A percentile compares a stretch with the other conserved stretches of the same genome.
Conservation (phyloP, 2,113 vertebrate genomes). For the Cairina moschata region DNA sequence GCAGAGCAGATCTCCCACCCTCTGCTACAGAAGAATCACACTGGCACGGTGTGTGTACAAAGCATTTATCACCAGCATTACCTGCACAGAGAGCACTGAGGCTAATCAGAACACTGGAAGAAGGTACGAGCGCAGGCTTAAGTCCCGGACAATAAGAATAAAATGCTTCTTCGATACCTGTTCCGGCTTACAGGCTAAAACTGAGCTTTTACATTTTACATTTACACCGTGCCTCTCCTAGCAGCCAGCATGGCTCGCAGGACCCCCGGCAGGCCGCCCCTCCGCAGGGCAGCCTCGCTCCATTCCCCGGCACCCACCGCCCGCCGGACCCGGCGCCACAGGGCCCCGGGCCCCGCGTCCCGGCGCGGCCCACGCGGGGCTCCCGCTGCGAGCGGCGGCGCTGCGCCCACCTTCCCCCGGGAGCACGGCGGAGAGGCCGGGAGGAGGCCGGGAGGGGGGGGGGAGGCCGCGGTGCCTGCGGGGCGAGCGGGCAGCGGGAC, state of each 20-base stretch:
- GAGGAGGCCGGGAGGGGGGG: no score
- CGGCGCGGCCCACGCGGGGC: neutral
- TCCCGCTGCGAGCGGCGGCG: no score
- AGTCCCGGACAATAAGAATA: fast-evolving
- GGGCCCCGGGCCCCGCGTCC: no score
- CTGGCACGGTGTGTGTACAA: fast-evolving
- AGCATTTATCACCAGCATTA: fast-evolving
- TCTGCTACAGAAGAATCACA: fast-evolving
- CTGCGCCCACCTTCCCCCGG: neutral
- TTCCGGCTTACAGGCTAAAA: fast-evolving
- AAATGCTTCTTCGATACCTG: neutral
- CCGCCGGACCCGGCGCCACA: neutral
- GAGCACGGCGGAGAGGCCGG: no score
- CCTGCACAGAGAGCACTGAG: fast-evolving
- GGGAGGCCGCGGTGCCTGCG: neutral
- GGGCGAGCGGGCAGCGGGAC: neutral
- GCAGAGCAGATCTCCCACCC: neutral
- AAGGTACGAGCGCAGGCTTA: neutral
- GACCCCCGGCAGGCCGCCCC: fast-evolving
- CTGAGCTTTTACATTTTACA: fast-evolving
- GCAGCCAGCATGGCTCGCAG: fast-evolving
- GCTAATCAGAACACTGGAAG: fast-evolving
- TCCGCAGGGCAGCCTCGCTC: fast-evolving
- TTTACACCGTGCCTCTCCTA: fast-evolving
- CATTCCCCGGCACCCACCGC: fast-evolving